A percentile compares a stretch with the other conserved stretches of the same genome.
Conservation (phyloP, 35 echinoderm and acorn worm species). For the Acanthaster planci region DNA sequence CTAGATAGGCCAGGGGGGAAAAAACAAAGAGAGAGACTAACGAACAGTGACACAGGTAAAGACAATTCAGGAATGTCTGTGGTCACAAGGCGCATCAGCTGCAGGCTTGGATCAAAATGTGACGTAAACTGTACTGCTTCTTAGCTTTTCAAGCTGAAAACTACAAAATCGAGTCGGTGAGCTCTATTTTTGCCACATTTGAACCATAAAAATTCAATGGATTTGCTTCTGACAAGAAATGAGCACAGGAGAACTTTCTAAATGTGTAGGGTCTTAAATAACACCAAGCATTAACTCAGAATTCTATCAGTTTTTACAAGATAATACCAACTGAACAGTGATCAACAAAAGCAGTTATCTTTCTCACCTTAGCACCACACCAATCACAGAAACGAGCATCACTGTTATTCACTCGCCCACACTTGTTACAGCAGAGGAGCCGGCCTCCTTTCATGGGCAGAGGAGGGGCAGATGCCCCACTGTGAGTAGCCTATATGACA, state of each 20-base stretch:
- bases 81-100: too few relatives aligned
- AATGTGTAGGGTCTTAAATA: too few relatives aligned
- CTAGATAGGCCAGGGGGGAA: slow-evolving; percentile 45
- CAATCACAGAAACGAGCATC: slow-evolving; percentile 99
- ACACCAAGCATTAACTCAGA: background rate
- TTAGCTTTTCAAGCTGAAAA: too few relatives aligned
- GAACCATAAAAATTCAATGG: too few relatives aligned
- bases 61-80: too few relatives aligned
- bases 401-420: slow-evolving; percentile 96
- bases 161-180: too few relatives aligned
- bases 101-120: too few relatives aligned
- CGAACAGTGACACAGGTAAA: too few relatives aligned
- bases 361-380: slow-evolving; percentile 96
- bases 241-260: too few relatives aligned
- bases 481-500: slow-evolving; percentile 67
- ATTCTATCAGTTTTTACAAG: background rate
- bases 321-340: background rate
- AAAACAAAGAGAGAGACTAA: background rate
- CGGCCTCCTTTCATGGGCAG: slow-evolving; percentile 78
- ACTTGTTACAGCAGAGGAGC: slow-evolving; percentile 94
- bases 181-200: too few relatives aligned
- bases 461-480: slow-evolving; percentile 68
- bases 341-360: background rate
- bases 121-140: too few relatives aligned
- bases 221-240: too few relatives aligned